Evolutionary conservation across 2,797 vertebrate genomes (phyloP), one percentile per base, ranked within the genome.

Genomic region (Crocidura indochinensis): DNA sequence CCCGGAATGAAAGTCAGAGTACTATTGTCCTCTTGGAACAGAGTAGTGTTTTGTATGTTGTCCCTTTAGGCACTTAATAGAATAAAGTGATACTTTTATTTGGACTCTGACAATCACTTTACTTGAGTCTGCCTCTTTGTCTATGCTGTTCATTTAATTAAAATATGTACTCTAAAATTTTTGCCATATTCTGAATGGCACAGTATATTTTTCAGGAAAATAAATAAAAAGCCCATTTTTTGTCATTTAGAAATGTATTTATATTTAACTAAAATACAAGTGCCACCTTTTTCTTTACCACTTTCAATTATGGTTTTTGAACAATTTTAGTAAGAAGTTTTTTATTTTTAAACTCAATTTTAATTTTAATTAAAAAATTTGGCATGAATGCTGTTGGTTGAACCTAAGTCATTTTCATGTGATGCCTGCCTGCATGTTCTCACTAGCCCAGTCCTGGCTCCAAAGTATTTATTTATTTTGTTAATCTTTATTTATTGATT

Each of bases 11-110:
- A 92, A 86, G 38, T 51, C 65, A 60, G 84, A 94, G 31, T 64
- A 85, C 84, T 82, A 3, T 91, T 83, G 87, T 92, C 64, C 49
- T 87, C 47, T 91, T 91, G 56, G n/a, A 95, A 91, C 71, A 91
- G 47, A 49, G 62, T 46, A 51, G 7, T 91, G 81, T 94, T 92
- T 90, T 90, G 73, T 92, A 49, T 77, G 86, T 64, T n/a, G 44
- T 64, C 12, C 84, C 78, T 76, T 72, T 83, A 80, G 72, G 80
- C 51, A 73, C 46, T 88, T 83, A 91, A 62, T 72, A 93, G 82
- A 92, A 81, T 74, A 92, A 91, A 80, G 47, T 47, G 15, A 74
- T 92, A 67, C 89, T 94, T 91, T 89, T 88, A 91, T 92, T 38
- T 93, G 60, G 49, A 90, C 11, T 89, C 91, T 71, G 24, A 90